Percentiles rank a stretch among this genome's conserved stretches.
These are phyloP conservation scores for Tipula confusa DNA, from an alignment of 2,888 invertebrate species.

Conservation along the genomic window DNA sequence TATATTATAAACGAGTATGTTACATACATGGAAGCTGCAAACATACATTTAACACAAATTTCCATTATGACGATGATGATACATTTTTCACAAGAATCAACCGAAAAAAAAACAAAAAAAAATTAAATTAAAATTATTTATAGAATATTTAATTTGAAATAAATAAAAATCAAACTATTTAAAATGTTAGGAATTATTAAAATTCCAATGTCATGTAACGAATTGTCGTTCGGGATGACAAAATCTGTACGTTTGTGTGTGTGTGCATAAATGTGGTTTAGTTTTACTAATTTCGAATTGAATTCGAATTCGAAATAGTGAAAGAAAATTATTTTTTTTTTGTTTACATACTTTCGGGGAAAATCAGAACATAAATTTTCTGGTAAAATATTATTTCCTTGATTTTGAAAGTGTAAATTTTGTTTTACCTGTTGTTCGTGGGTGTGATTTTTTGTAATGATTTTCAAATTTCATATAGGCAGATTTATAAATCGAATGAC, in stretches of 20 bases:
- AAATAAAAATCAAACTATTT: not conserved
- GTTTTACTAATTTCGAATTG: too few relatives aligned
- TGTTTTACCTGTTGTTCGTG: not conserved
- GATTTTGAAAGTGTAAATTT: slow-evolving; percentile 1
- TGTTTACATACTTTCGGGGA: not conserved
- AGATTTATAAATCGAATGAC: not conserved
- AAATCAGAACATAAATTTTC: not conserved
- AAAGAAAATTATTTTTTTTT: slow-evolving; percentile 12
- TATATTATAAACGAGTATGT: not conserved
- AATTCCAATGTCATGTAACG: not conserved
- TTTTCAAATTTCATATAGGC: not conserved
- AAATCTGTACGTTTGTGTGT: not conserved
- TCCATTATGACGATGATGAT: not conserved
- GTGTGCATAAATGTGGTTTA: not conserved
- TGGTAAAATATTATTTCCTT: not conserved
- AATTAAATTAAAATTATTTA: too few relatives aligned
- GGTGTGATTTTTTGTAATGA: not conserved
- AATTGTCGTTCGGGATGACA: not conserved
- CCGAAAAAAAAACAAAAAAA: not conserved
- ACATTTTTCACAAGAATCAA: not conserved
- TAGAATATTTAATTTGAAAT: not conserved
- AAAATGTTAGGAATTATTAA: not conserved
- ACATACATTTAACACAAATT: not conserved
- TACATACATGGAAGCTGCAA: not conserved
- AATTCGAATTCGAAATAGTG: not conserved